A percentile compares a stretch with the other conserved stretches of the same genome.
phyloP scores from a whole-genome alignment of 2,797 vertebrate species.

The Molossus molossus region DNA sequence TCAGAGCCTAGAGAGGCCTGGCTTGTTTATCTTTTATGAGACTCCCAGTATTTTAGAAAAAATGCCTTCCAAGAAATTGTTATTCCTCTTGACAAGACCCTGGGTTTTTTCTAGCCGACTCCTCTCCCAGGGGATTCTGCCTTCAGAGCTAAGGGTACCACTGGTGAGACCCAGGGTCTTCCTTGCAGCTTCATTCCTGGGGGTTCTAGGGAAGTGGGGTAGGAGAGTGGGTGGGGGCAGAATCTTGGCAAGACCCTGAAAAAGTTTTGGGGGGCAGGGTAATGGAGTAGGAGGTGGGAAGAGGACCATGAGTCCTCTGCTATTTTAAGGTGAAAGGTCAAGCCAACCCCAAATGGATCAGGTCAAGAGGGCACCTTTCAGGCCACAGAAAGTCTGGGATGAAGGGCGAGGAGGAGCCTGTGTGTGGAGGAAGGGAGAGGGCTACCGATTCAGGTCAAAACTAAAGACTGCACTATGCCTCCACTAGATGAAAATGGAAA shows the following conservation, averaged over 20 bases:
- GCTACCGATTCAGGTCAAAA: background rate
- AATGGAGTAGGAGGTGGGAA: background rate
- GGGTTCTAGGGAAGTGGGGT: background rate
- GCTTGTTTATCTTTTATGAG: background rate
- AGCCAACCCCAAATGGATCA: background rate
- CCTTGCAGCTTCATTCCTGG: background rate
- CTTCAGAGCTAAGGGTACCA: background rate
- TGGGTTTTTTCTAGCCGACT: conserved; percentile 60
- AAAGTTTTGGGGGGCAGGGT: background rate
- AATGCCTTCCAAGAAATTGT: background rate
- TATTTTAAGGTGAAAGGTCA: conserved; percentile 46
- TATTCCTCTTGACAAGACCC: conserved; percentile 46
- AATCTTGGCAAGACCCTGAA: background rate
- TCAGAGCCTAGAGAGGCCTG: background rate
- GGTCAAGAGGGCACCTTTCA: background rate
- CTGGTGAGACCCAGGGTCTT: background rate
- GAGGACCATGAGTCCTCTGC: background rate
- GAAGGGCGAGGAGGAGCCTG: background rate
- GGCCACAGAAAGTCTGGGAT: background rate
- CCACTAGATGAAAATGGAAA: conserved; percentile 44
- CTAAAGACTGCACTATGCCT: background rate
- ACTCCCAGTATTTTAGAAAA: conserved; percentile 32
- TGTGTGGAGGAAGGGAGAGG: too few relatives aligned
- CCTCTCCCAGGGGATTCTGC: conserved; percentile 15
- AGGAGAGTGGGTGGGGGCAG: background rate